Base-by-base conservation (phyloP, 1,140 invertebrate species). In the Drosophila aff. region DNA sequence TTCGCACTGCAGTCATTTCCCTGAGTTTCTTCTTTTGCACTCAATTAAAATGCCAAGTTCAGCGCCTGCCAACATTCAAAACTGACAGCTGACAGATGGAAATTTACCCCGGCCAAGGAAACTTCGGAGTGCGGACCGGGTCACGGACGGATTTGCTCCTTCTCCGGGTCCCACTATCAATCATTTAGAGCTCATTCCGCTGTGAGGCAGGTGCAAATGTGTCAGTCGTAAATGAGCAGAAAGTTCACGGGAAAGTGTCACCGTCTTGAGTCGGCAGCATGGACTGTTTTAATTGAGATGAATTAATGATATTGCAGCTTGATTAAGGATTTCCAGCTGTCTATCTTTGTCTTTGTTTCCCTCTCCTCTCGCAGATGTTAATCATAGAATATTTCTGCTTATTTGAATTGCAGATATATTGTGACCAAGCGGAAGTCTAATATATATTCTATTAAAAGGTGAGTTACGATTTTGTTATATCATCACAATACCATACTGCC, bases 11-110 rank as follows among this genome's bases (percentile, higher is more conserved):
- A 82, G 55, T 61, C 53, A 46, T 55, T 74, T 38, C 11, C 43
- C 23, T 50, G 18, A 41, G 52, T 36, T 65, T 47, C 57, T 47
- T 64, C n/a, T 67, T 55, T 58, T 81, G 66, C 84, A 79, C 83
- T 85, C 65, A 86, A 86, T 87, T 86, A 82, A 86, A 86, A 87
- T 87, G 81, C 66, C 84, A 86, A 83, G 83, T 83, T 86, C 84
- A 86, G 63, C 85, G 71, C 55, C 80, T 82, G 83, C 84, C 80
- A 79, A 63, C 76, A 43, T 79, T 65, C 47, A 63, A 80, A 62
- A 69, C 84, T 86, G 83, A 89, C 84, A 86, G 80, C 80, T 89
- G 83, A 89, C 84, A 83, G 83, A 83, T 87, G 82, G 76, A 81
- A 63, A 71, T 62, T 60, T 53, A 16, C 46, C 43, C 43, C 31